Conservation (phyloP, 2,113 vertebrate genomes). For the Alligator sinensis region DNA sequence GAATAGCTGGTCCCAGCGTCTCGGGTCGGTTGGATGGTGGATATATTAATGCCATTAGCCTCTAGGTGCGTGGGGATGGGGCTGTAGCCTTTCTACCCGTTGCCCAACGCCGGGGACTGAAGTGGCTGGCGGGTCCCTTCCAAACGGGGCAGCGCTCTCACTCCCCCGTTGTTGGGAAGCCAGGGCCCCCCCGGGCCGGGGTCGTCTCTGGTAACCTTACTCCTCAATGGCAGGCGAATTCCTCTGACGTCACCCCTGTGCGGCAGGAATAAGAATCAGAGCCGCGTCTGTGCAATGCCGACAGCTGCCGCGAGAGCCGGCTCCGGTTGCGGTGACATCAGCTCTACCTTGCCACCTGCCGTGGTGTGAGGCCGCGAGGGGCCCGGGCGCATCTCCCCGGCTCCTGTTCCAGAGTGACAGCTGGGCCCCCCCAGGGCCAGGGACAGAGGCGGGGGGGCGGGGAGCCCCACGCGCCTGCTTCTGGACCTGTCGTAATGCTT, state of each 20-base stretch:
- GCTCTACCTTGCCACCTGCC: slow-evolving; percentile 61
- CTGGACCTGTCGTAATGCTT: too few relatives aligned
- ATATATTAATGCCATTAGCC: neutral
- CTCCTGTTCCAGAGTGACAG: neutral
- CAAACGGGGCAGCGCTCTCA: neutral
- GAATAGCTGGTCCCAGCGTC: neutral
- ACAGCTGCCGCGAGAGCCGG: slow-evolving; percentile 33
- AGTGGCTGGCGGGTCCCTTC: neutral
- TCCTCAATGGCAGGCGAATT: neutral
- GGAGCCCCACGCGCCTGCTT: too few relatives aligned
- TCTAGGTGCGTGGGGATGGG: neutral
- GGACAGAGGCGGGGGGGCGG: fast-evolving
- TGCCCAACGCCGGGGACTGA: neutral
- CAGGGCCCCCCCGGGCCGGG: neutral
- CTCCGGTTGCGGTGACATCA: slow-evolving; percentile 69
- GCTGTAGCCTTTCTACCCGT: neutral
- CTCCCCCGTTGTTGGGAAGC: neutral
- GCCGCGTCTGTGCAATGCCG: neutral
- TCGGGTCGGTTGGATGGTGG: neutral
- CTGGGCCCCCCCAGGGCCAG: neutral
- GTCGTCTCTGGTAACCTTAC: neutral
- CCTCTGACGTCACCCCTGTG: neutral
- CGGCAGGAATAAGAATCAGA: neutral
- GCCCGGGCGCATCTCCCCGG: neutral
- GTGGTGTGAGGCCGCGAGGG: neutral